phyloP scores from a whole-genome alignment of 2,113 vertebrate species.

The Proterorhinus semilunaris region DNA sequence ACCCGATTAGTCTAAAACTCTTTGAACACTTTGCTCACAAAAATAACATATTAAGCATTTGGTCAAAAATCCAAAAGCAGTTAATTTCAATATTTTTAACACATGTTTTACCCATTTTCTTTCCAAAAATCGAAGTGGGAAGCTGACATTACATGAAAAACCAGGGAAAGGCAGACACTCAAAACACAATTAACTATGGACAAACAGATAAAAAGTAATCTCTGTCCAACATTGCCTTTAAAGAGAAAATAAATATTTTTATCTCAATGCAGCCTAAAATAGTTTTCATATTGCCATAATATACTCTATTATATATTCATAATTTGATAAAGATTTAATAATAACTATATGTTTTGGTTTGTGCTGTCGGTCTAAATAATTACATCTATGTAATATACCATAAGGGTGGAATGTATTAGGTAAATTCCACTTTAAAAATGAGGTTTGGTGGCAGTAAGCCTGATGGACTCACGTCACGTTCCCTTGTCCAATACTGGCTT shows the following conservation, averaged over 20 bases:
- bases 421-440: slow-evolving; percentile 45
- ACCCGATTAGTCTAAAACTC: slow-evolving; percentile 58
- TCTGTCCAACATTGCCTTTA: slow-evolving; percentile 23
- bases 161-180: slow-evolving; percentile 26
- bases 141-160: slow-evolving; percentile 45
- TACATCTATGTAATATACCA: slow-evolving; percentile 31
- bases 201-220: slow-evolving; percentile 25
- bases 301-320: slow-evolving; percentile 68
- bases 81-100: not conserved
- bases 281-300: slow-evolving; percentile 63
- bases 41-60: slow-evolving; percentile 35
- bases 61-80: slow-evolving; percentile 34
- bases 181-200: slow-evolving; percentile 25
- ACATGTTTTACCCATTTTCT: slow-evolving; percentile 16
- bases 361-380: slow-evolving; percentile 72
- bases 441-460: slow-evolving; percentile 30
- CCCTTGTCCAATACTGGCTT: slow-evolving; percentile 21
- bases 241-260: slow-evolving; percentile 68
- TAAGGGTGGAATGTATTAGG: slow-evolving; percentile 56
- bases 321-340: slow-evolving; percentile 63
- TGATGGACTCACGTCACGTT: not conserved
- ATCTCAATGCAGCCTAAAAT: slow-evolving; percentile 60
- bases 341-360: slow-evolving; percentile 72
- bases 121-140: slow-evolving; percentile 37
- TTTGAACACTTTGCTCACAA: slow-evolving; percentile 40